A percentile compares a stretch with the other conserved stretches of the same genome.
phyloP scores from a whole-genome alignment of 2,797 vertebrate species.

The Heliangelus exortis region DNA sequence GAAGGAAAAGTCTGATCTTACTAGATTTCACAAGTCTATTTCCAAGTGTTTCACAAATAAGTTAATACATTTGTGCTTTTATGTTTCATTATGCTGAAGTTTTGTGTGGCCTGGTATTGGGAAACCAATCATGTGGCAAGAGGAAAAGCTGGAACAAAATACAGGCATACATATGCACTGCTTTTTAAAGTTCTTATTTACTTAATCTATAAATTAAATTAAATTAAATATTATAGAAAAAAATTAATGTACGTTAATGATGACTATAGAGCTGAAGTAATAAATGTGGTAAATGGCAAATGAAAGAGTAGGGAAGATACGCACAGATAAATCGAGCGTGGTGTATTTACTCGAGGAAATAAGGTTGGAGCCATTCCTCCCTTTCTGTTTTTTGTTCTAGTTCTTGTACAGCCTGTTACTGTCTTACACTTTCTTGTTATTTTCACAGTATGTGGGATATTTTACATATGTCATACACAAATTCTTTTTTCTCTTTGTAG shows the following conservation, averaged over 20 bases:
- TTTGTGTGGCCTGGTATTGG: not conserved
- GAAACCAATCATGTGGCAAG: not conserved
- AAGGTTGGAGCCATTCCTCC: not conserved
- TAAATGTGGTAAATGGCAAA: not conserved
- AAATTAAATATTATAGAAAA: not conserved
- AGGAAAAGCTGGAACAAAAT: not conserved
- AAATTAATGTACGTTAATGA: not conserved
- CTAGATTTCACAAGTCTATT: not conserved
- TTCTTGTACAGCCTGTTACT: not conserved
- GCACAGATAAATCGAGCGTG: not conserved
- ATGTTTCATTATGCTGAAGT: not conserved
- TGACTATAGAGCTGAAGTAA: not conserved
- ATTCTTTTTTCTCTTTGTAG: not conserved
- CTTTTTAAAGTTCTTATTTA: not conserved
- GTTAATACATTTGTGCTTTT: not conserved
- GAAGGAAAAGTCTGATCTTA: not conserved
- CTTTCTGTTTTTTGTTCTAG: not conserved
- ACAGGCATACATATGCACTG: accelerated
- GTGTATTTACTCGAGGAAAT: not conserved
- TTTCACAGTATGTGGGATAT: not conserved
- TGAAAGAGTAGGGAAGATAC: not conserved
- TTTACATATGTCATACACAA: not conserved
- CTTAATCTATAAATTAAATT: not conserved
- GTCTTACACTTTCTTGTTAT: not conserved
- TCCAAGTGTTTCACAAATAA: not conserved